Evolutionary conservation across 2,888 invertebrate species (phyloP), one percentile per base, ranked within the genome.

Genomic region (Drosophila colorata): DNA sequence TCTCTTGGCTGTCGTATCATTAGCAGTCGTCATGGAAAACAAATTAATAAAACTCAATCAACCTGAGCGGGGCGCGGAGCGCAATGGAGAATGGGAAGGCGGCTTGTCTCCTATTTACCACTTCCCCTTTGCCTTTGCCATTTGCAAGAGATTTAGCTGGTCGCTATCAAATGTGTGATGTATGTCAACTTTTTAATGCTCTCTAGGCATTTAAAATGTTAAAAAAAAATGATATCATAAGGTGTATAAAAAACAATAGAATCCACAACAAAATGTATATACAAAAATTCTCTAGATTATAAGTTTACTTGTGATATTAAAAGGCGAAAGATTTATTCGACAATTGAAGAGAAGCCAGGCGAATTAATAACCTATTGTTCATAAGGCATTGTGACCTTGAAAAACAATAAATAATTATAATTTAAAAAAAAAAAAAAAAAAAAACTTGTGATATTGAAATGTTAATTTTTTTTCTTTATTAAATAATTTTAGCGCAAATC

Each of bases 1-100:
- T 51, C 57, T 55, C 28, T 59, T 23, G 14, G 46, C 58, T 47
- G 47, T 61, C 58, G 58, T 58, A 74, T 74, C 74, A 74, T 74
- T 77, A 71, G 72, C 67, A 41, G 58, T 75, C 71, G 61, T 61
- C 76, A 64, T 72, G 80, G 64, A 63, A 60, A 68, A 70, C 76
- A 75, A 82, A 82, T 85, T 82, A 87, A 87, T 82, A 82, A 84
- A 87, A 75, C 85, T 87, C 85, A 81, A 87, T 82, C 85, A 68
- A 65, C 33, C 56, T 55, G 55, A 35, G 67, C 35, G 28, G 35
- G 28, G 35, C 20, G 38, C 0, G 14, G 28, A 18, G 7, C 8
- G 18, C 7, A 14, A 18, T 40, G 38, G 18, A 8, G 51, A n/a
- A 25, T 0, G 40, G 16, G 40, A 2, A 4, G 51, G 51, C 18